Base-by-base conservation (phyloP, 2,888 invertebrate genomes). In the Andrena bucephala region DNA sequence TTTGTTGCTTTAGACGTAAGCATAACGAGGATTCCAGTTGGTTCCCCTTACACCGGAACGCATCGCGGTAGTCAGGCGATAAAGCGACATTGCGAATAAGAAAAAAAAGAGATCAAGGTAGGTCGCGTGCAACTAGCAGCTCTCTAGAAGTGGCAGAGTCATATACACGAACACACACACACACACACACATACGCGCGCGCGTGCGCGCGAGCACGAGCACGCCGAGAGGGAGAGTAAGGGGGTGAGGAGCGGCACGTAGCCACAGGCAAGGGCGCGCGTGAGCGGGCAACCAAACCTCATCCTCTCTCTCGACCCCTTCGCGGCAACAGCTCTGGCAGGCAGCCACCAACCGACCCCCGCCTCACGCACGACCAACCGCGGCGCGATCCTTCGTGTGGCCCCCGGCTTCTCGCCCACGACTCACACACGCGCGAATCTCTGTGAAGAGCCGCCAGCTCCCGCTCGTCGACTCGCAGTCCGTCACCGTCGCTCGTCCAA, bases 401-500 rank as follows among this genome's bases (percentile, higher is more conserved):
- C 89, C 83, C 84, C 88, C 87, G 86, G 82, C 88, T 84, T 86
- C 87, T 82, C 87, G 85, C 78, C 83, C 83, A 77, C 87, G 88
- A 81, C 78, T 79, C 73, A 66, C 83, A 66, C 81, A 68, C 84
- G 71, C 85, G 83, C 85, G 80, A 84, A 82, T 85, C 88, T 86
- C 88, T 86, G 77, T 81, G 86, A 90, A 88, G 92, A 85, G 90
- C 93, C 71, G 84, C 91, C 57, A 94, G 94, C 80, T 94, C 95
- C 89, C 95, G 92, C 89, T 92, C 90, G 88, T 90, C 89, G 90
- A 88, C 92, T 89, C 95, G 76, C 93, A 93, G 93, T 93, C 92
- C 90, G 92, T 91, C 91, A 93, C 89, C 92, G 92, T 91, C 88
- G 90, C 87, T 91, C 92, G 86, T 85, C 77, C 89, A 77, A 90